Conservation (phyloP, 2,888 invertebrate species). For the Ophioninae sp. region DNA sequence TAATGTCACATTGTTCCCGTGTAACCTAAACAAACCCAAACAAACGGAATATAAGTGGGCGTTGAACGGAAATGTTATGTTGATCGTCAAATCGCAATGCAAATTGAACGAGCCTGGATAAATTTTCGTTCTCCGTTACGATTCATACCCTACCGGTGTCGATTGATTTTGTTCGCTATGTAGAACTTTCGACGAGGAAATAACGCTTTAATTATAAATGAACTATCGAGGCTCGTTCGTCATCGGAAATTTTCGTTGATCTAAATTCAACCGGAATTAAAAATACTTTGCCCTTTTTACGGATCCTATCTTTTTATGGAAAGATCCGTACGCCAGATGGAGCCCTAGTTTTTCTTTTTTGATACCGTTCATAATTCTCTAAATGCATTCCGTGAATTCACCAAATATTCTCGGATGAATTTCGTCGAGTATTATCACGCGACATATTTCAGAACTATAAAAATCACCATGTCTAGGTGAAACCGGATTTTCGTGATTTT, state of each 20-base stretch:
- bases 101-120: constrained; percentile 2
- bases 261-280: constrained; percentile 16
- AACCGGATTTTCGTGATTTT: not conserved
- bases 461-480: not conserved
- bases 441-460: not conserved
- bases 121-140: constrained; percentile 1
- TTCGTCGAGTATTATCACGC: not conserved
- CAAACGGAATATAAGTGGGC: no score
- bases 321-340: not conserved
- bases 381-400: not conserved
- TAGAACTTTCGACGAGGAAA: constrained; percentile 19
- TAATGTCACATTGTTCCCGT: no score
- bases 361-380: not conserved
- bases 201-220: constrained; percentile 34
- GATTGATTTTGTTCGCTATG: constrained; percentile 18
- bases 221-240: not conserved
- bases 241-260: not conserved
- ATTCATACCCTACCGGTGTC: not conserved
- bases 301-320: constrained; percentile 7
- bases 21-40: no score
- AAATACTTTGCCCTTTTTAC: constrained; percentile 13
- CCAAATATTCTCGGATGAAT: no score
- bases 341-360: not conserved
- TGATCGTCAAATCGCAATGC: not conserved
- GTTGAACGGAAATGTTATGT: constrained; percentile 1